Percentiles rank a stretch among this genome's conserved stretches.
These are phyloP conservation scores for Neotoxoptera formosana DNA, from an alignment of 1,140 invertebrate species.

Conservation along the genomic window DNA sequence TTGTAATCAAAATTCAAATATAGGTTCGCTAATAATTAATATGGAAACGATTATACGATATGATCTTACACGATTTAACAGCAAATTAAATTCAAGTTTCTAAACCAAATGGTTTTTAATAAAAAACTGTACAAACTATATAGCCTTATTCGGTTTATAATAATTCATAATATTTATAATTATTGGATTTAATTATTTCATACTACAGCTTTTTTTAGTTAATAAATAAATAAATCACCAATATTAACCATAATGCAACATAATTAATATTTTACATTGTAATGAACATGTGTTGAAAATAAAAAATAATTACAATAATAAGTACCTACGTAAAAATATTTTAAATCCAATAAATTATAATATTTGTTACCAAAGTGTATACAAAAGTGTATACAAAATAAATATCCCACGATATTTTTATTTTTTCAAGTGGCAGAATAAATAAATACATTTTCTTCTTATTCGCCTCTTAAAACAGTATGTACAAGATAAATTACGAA, in stretches of 20 bases:
- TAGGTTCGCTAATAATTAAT: neutral
- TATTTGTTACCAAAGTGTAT: neutral
- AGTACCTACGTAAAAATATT: too few relatives aligned
- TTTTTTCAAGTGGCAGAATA: neutral
- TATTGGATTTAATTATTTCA: neutral
- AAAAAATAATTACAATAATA: neutral
- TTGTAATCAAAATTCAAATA: neutral
- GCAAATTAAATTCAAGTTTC: constrained; percentile 24
- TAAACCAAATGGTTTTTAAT: neutral
- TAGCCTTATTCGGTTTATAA: neutral
- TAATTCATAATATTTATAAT: neutral
- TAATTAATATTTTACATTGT: neutral
- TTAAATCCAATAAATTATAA: neutral
- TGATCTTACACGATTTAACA: neutral
- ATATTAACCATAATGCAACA: neutral
- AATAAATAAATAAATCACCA: neutral
- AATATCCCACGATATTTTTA: neutral
- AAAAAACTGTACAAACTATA: neutral
- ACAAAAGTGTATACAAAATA: neutral
- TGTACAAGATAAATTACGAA: neutral
- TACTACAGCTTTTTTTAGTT: neutral
- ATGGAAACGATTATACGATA: neutral
- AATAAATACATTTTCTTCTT: neutral
- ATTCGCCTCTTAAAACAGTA: neutral
- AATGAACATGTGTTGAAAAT: neutral